phyloP scores from a whole-genome alignment of 2,113 vertebrate species.

The Thermophis baileyi region DNA sequence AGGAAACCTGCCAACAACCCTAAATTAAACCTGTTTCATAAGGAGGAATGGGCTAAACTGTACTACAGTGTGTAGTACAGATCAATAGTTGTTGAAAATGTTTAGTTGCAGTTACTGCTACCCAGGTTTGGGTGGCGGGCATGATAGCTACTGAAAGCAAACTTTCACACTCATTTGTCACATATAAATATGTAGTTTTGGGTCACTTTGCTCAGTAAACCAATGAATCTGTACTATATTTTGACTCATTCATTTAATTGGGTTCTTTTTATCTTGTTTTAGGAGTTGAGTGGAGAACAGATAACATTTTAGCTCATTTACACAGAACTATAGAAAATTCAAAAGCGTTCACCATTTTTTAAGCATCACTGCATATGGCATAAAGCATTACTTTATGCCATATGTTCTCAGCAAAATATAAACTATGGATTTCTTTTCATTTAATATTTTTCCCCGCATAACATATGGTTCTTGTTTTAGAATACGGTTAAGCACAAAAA shows the following conservation, averaged over 20 bases:
- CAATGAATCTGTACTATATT: background rate
- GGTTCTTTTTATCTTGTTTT: background rate
- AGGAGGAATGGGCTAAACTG: background rate
- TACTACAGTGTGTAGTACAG: background rate
- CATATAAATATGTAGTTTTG: background rate
- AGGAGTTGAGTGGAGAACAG: background rate
- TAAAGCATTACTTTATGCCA: background rate
- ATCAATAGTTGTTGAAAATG: background rate
- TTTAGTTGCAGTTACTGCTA: background rate
- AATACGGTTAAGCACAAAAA: background rate
- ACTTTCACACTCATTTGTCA: background rate
- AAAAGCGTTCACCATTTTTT: background rate
- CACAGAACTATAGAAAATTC: background rate
- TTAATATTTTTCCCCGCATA: background rate
- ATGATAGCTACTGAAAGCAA: background rate
- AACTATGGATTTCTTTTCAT: background rate
- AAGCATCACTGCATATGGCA: background rate
- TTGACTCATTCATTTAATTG: background rate
- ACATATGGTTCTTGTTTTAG: background rate
- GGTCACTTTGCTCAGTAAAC: background rate
- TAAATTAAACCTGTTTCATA: background rate
- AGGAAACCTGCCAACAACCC: background rate
- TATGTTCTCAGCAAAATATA: background rate
- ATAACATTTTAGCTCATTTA: background rate
- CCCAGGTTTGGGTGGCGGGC: background rate